Evolutionary conservation across 2,888 invertebrate genomes (phyloP), one percentile per base, ranked within the genome.

Genomic region (Cerastoderma edule): DNA sequence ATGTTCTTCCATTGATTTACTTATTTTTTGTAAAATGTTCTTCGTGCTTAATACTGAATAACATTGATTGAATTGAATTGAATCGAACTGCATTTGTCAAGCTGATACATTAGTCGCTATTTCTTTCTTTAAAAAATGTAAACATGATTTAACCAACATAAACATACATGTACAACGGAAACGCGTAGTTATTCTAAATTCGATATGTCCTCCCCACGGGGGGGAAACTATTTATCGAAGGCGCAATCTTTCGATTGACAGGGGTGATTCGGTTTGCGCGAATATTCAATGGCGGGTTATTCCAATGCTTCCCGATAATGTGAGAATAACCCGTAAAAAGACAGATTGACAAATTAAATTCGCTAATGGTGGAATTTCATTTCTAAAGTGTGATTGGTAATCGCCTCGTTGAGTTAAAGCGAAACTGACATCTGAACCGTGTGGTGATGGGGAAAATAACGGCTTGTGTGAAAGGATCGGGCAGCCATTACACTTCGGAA

Each of bases 311-410:
- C 39, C 24, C 60, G 75, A 60, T 60, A 60, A 60, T 60, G 60
- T 60, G 60, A 54, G 70, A 76, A 76, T 76, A 72, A 68, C 68
- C 72, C 67, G 32, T 56, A 50, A 66, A 68, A 68, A 72, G 72
- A 72, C 72, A 68, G 67, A 65, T 72, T 65, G 68, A 64, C 57
- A 56, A 72, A 76, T 76, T 68, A 72, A 68, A 76, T 56, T 76
- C 68, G 67, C 76, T 69, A 67, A 77, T 73, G 72, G 72, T 67
- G 64, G 60, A 77, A 77, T 77, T 73, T 73, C 72, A 77, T 77
- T 77, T 77, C 72, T 77, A 73, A 72, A 77, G 72, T 63, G 35
- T 27, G 68, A 56, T 35, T 66, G 66, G 68, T 69, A 69, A 73
- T 77, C 56, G 67, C 65, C 57, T 66, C 65, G 46, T 50, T 66